phyloP scores from a whole-genome alignment of 1,140 invertebrate genomes.

The Cyphomyrmex costatus region DNA sequence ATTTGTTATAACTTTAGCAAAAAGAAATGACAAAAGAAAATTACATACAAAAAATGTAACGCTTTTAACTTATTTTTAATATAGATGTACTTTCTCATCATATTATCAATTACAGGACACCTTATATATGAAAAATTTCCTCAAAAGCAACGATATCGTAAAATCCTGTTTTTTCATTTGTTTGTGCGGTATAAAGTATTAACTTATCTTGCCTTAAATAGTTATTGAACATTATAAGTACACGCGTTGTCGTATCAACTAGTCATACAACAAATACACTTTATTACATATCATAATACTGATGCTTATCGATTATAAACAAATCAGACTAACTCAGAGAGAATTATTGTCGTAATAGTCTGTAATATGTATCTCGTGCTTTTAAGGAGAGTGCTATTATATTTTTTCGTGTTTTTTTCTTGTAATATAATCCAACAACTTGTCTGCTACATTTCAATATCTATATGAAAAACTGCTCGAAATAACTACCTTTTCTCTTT shows the following conservation, averaged over 20 bases:
- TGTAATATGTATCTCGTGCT: slow-evolving; percentile 69
- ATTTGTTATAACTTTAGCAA: not conserved
- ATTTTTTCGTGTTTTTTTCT: slow-evolving; percentile 20
- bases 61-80: not conserved
- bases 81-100: not conserved
- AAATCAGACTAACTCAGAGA: slow-evolving; percentile 77
- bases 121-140: slow-evolving; percentile 39
- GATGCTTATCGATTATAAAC: slow-evolving; percentile 56
- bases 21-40: not conserved
- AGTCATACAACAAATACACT: slow-evolving; percentile 60
- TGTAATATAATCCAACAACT: slow-evolving; percentile 58
- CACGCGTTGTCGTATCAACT: slow-evolving; percentile 67
- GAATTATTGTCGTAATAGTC: slow-evolving; percentile 82
- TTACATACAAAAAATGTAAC: not conserved
- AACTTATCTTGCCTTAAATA: slow-evolving; percentile 44
- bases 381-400: slow-evolving; percentile 68
- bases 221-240: slow-evolving; percentile 72
- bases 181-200: slow-evolving; percentile 66
- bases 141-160: slow-evolving; percentile 36
- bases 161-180: slow-evolving; percentile 22
- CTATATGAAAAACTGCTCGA: slow-evolving; percentile 75
- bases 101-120: slow-evolving; percentile 24
- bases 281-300: slow-evolving; percentile 58
- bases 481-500: slow-evolving; percentile 49
- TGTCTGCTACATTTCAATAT: slow-evolving; percentile 81